Evolutionary conservation across 2,797 vertebrate species (phyloP), one percentile per base, ranked within the genome.

Genomic region (Spea hammondii): DNA sequence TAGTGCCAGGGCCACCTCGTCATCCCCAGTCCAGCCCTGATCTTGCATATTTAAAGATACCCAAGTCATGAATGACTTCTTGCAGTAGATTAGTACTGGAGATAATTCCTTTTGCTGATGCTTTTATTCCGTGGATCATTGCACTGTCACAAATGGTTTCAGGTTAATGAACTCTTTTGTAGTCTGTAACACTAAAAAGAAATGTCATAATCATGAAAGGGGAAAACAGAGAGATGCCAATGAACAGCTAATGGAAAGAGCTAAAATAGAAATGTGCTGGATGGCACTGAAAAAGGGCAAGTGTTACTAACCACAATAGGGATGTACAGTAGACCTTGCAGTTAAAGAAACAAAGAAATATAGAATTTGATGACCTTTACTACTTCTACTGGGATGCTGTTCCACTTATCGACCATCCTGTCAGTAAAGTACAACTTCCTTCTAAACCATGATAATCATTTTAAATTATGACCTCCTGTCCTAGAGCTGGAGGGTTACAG

Each of bases 141-240:
- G 60, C 70, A 73, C 54, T 73, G 65, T 59, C 50, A 14, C 45
- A 5, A 45, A 59, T 50, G 6, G 70, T 45, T 51, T 53, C 48
- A 57, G 49, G 70, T 73, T 79, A 79, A 74, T 79, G 32, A 74
- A 68, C 64, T 68, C 70, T 54, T 79, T 68, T 79, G 54, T 68
- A 74, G 13, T 68, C 70, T 32, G 48, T 17, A 57, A 14, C 14
- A 60, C 54, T 67, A 67, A 60, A 79, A 66, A 65, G 57, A 70
- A 70, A 69, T 77, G 67, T 64, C 76, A 70, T 45, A 62, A 77
- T 70, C 60, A 70, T 60, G 48, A 70, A 55, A 49, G 44, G 45
- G 49, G 54, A 49, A 49, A 57, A 17, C 6, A 17, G 59, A 62
- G 59, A 62, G 59, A 17, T 62, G 59, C 59, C 59, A 62, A 62